Base-by-base conservation (phyloP, 1,140 invertebrate genomes). In the Euglossa dilemma region DNA sequence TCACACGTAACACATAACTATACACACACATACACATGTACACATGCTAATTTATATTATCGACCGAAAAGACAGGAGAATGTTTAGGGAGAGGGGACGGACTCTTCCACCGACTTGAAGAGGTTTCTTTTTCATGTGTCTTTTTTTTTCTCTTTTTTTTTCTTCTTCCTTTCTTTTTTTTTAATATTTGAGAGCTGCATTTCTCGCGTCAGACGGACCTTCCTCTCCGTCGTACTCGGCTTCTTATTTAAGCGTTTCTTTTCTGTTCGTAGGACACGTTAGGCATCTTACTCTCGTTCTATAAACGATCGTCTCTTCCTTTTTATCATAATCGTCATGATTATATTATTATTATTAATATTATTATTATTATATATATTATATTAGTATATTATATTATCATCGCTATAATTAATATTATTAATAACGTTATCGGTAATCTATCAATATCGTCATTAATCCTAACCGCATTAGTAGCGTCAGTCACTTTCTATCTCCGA, bases 171-270 rank as follows among this genome's bases (percentile, higher is more conserved):
- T 50, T 61, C 36, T 79, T n/a, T n/a, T 71, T 77, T 75, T 67
- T 67, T 59, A 61, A 74, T 36, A 70, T 23, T 52, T 36, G 50
- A 70, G 18, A 70, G 18, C 66, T 56, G 11, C 57, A 64, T 72
- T 69, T 59, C 61, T 76, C 45, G 36, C 61, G 36, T 56, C 12
- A 36, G 57, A 63, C 43, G 54, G 14, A 69, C 76, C 25, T 25
- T 78, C 72, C 54, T 80, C 69, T 80, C 71, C 69, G 43, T 71
- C 67, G 54, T 82, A 74, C 54, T 85, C 61, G 57, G 59, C 57
- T 81, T 87, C 45, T 81, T 90, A 84, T 87, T 82, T 89, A 83
- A 78, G 28, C 59, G 64, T 63, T 74, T 78, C 36, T 73, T 70
- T 69, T 69, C 64, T 70, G 16, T 72, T 88, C 66, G 56, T 66